Base-by-base conservation (phyloP, 2,113 vertebrate genomes). In the Upupa epops region DNA sequence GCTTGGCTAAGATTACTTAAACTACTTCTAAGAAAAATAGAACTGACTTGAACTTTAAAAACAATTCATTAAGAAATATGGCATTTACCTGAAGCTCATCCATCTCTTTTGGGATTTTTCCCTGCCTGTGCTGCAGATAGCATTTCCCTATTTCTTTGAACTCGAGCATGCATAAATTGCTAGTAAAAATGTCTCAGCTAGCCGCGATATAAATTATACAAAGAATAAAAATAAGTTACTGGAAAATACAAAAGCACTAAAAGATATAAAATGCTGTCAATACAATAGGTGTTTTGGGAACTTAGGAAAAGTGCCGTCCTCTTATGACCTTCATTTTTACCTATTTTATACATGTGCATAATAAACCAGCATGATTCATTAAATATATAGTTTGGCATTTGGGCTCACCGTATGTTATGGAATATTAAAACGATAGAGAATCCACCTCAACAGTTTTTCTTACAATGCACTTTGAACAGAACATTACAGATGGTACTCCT, bases 311-410 rank as follows among this genome's bases (percentile, higher is more conserved):
- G 77, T 85, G 24, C 58, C 95, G 81, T 86, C 76, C 51, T 92
- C 32, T 81, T 89, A 77, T 91, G 88, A 80, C 71, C 65, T 85
- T 73, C 13, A 68, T 69, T 95, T 88, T 91, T 46, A 9, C 93
- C 45, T 79, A 70, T 87, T 93, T 83, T 65, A 92, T 86, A 69
- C 21, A 4, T 52, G 66, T 86, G n/a, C 93, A 37, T 80, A 88
- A 86, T 96, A 86, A 83, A 96, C 61, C 95, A 96, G 84, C 85
- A 86, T 94, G 88, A 95, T 93, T 96, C 75, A 89, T 95, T 97
- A 93, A 95, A 94, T 95, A 90, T 79, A 93, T 93, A 92, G 79
- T 93, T 97, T 96, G 94, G 84, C 87, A 96, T 96, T 97, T 97
- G 86, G 49, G 52, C 95, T 97, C 83, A 75, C 93, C 59, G 36